Evolutionary conservation across 2,888 invertebrate species (phyloP).

Genomic region (Cecidostiba fungosa): DNA sequence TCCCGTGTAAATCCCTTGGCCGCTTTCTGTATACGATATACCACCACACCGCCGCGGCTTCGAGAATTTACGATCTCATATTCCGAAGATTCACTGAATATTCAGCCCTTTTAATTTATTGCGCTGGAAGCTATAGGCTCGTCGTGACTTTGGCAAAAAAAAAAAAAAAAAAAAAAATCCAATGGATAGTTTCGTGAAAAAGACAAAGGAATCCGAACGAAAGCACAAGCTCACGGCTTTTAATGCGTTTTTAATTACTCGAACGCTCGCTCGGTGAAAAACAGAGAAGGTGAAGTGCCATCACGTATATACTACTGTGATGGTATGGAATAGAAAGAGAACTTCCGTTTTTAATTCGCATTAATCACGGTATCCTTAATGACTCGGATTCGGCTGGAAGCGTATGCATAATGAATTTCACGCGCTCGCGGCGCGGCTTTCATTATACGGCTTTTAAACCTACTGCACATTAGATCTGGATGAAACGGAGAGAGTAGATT

Average conservation of each 20-base stretch:
- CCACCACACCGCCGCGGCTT: neutral
- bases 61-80: slow-evolving; percentile 41
- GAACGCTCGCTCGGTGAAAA: neutral
- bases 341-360: slow-evolving; percentile 51
- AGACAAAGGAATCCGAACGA: neutral
- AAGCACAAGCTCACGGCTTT: slow-evolving; percentile 45
- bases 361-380: slow-evolving; percentile 49
- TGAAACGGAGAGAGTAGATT: neutral
- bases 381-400: slow-evolving; percentile 21
- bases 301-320: neutral
- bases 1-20: slow-evolving; percentile 11
- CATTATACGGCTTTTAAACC: slow-evolving; percentile 40
- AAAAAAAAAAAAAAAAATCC: neutral
- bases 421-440: slow-evolving; percentile 11
- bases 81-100: slow-evolving; percentile 38
- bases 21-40: neutral
- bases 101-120: slow-evolving; percentile 39
- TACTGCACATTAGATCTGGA: neutral
- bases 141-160: slow-evolving; percentile 5
- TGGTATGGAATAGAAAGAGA: neutral
- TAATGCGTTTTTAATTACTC: slow-evolving; percentile 58
- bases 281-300: neutral
- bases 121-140: neutral
- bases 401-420: slow-evolving; percentile 51
- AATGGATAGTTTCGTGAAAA: neutral